Percentiles rank a stretch among this genome's conserved stretches.
Conservation (phyloP, 2,888 invertebrate species). For the Agrenia bidenticulata region DNA sequence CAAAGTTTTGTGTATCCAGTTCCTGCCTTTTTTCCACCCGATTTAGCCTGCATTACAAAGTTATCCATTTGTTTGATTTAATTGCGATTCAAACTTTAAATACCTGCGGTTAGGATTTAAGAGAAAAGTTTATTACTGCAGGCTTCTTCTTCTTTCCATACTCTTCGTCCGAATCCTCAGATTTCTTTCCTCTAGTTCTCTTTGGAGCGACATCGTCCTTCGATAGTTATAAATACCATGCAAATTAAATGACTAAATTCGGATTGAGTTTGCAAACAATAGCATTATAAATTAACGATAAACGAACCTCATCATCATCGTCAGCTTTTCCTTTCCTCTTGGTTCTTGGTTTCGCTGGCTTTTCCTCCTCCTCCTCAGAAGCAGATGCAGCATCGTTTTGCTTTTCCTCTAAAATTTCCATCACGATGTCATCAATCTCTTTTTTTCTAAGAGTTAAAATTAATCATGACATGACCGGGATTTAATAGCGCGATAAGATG, state of each 20-base stretch:
- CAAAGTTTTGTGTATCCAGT: conserved; percentile 82
- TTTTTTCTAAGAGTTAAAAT: conserved; percentile 75
- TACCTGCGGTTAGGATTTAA: no score
- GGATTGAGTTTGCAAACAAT: no score
- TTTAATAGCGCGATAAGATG: no score
- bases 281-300: no score
- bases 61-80: no score
- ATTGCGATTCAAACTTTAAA: no score
- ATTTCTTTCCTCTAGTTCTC: conserved; percentile 68
- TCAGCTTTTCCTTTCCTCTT: conserved; percentile 1
- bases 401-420: conserved; percentile 67
- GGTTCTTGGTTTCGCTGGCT: neutral
- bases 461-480: no score
- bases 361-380: conserved; percentile 28
- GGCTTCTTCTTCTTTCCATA: conserved; percentile 61
- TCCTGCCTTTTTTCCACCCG: conserved; percentile 58
- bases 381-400: conserved; percentile 53
- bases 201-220: conserved; percentile 13
- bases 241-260: no score
- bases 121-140: conserved; percentile 52
- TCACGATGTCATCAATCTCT: conserved; percentile 82
- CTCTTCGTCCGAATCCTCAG: conserved; percentile 65
- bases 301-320: conserved; percentile 16
- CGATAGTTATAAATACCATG: no score
- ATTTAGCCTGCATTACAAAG: conserved; percentile 8